phyloP scores from a whole-genome alignment of 2,113 vertebrate species.

The Anguilla japonica region DNA sequence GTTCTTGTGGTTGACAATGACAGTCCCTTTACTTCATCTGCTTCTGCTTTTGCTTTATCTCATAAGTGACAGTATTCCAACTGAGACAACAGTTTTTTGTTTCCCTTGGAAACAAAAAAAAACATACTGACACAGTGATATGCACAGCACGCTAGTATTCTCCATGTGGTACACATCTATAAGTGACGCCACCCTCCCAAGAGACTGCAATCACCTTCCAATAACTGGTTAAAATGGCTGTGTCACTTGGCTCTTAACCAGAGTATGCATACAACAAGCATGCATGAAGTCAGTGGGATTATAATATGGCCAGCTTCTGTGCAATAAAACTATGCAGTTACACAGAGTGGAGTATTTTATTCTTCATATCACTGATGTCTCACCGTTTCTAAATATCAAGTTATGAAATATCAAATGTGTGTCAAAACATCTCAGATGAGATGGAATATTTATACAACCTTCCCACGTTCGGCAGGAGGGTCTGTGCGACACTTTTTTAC shows the following conservation, averaged over 20 bases:
- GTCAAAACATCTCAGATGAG: background rate
- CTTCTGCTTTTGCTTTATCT: background rate
- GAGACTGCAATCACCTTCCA: background rate
- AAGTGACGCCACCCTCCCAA: conserved; percentile 25
- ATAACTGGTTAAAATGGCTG: background rate
- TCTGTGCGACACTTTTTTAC: background rate
- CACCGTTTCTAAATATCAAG: background rate
- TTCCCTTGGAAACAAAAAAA: conserved; percentile 47
- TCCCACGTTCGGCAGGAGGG: background rate
- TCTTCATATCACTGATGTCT: background rate
- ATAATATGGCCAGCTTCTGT: background rate
- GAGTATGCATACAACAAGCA: background rate
- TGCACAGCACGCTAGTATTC: conserved; percentile 59
- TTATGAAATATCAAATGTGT: background rate
- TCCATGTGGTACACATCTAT: conserved; percentile 48
- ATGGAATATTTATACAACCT: background rate
- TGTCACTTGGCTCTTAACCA: background rate
- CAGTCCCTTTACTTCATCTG: background rate
- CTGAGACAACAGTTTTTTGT: conserved; percentile 43
- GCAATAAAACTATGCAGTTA: background rate
- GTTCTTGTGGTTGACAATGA: background rate
- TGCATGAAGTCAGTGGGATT: background rate
- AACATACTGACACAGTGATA: conserved; percentile 57
- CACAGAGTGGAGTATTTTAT: background rate
- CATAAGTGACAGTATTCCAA: conserved; percentile 52